Evolutionary conservation across 2,888 invertebrate genomes (phyloP).

Genomic region (Pheosia tremula): DNA sequence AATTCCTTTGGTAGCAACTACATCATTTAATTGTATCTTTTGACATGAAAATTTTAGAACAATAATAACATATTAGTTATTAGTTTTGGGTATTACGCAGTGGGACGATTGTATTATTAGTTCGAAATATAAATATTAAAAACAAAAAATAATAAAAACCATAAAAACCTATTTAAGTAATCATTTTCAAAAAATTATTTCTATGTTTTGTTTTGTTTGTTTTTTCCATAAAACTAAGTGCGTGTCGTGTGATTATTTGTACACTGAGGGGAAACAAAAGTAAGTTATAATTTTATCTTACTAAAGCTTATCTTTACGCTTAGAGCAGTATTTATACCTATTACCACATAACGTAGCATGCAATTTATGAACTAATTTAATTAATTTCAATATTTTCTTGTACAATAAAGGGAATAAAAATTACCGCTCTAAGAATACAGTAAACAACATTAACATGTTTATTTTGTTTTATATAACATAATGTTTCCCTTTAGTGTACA

Average conservation of each 20-base stretch:
- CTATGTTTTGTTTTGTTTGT: background rate
- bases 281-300: slow-evolving; percentile 68
- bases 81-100: too few relatives aligned
- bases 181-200: background rate
- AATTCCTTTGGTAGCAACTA: too few relatives aligned
- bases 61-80: too few relatives aligned
- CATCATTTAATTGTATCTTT: too few relatives aligned
- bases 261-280: slow-evolving; percentile 82
- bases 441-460: background rate
- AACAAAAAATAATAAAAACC: too few relatives aligned
- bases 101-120: too few relatives aligned
- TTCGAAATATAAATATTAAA: too few relatives aligned
- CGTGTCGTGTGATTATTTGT: slow-evolving; percentile 67
- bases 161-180: too few relatives aligned
- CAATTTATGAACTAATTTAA: slow-evolving; percentile 51
- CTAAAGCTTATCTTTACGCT: slow-evolving; percentile 68
- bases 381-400: slow-evolving; percentile 53
- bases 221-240: slow-evolving; percentile 13
- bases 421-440: slow-evolving; percentile 75
- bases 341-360: slow-evolving; percentile 58
- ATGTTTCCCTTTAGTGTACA: slow-evolving; percentile 84
- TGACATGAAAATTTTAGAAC: too few relatives aligned
- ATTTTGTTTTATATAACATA: slow-evolving; percentile 8
- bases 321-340: slow-evolving; percentile 73
- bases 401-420: slow-evolving; percentile 80